Percentiles rank a stretch among this genome's conserved stretches.
These are phyloP conservation scores for Charina bottae DNA, from an alignment of 2,113 vertebrate species.

Conservation along the genomic window DNA sequence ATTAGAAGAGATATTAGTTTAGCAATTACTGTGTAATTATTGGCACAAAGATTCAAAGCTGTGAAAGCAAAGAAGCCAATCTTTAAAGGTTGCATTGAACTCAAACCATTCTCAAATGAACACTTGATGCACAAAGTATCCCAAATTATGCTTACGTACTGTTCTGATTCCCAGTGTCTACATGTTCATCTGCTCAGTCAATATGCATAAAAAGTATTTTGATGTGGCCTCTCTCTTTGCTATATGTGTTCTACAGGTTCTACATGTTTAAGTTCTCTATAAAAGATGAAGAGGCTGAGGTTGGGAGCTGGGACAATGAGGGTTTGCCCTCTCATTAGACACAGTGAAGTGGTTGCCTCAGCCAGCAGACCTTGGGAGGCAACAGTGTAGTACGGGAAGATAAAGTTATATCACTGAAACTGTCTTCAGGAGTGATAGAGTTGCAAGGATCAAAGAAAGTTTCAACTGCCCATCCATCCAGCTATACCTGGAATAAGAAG, in stretches of 20 bases:
- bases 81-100: neutral
- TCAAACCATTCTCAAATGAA: neutral
- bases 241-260: neutral
- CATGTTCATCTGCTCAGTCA: neutral
- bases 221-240: neutral
- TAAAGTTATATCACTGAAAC: neutral
- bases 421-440: neutral
- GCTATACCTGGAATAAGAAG: neutral
- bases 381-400: neutral
- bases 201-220: neutral
- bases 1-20: neutral
- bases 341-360: neutral
- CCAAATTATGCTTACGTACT: neutral
- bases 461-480: neutral
- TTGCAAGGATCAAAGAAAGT: neutral
- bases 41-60: constrained; percentile 14
- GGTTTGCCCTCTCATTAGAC: neutral
- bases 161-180: neutral
- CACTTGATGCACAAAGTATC: neutral
- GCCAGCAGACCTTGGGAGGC: neutral
- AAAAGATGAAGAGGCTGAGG: neutral
- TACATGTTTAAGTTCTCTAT: neutral
- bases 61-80: neutral
- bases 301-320: neutral
- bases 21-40: neutral